Evolutionary conservation across 2,888 invertebrate genomes (phyloP), one percentile per base, ranked within the genome.

Genomic region (Opisthograptis luteolata): DNA sequence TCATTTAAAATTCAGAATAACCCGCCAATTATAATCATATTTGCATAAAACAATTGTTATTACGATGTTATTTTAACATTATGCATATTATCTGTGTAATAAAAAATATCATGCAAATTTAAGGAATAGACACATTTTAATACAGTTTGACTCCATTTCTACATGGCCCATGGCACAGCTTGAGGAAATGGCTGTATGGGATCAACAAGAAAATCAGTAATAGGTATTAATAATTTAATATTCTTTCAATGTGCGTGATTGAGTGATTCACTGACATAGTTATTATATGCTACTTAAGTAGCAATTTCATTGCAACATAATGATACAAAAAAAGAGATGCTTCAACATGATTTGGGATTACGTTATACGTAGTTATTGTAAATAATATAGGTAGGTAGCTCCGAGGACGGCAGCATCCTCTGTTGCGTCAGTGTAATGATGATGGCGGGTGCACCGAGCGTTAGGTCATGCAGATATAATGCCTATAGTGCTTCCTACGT

Each of bases 21-120:
- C 28, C 47, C 52, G 41, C 62, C 76, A 76, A 81, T 81, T 82
- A 81, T 74, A 77, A 77, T 70, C 75, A 70, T 70, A 81, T 81
- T 78, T 78, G 75, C 64, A 68, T 70, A 63, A 69, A 73, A 73
- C 57, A 53, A 55, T 58, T 57, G 31, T 53, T 50, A 62, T 59
- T 66, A 66, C 63, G 68, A 64, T 60, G 49, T 57, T 54, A 55
- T 60, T 59, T 55, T 58, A 59, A 53, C 43, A 60, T 62, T 50
- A 66, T 51, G 55, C 52, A 51, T 53, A 66, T 34, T 46, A 42
- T 15, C 43, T 27, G 8, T 51, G 34, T 30, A 58, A 51, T 46
- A 44, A 49, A 54, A 34, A 42, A 27, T 14, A 15, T 14, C 43
- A 39, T 22, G 32, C 32, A 49, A 27, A 19, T 10, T n/a, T 31